Evolutionary conservation across 2,888 invertebrate genomes (phyloP), one percentile per base, ranked within the genome.

Genomic region (Tenthredo notha): DNA sequence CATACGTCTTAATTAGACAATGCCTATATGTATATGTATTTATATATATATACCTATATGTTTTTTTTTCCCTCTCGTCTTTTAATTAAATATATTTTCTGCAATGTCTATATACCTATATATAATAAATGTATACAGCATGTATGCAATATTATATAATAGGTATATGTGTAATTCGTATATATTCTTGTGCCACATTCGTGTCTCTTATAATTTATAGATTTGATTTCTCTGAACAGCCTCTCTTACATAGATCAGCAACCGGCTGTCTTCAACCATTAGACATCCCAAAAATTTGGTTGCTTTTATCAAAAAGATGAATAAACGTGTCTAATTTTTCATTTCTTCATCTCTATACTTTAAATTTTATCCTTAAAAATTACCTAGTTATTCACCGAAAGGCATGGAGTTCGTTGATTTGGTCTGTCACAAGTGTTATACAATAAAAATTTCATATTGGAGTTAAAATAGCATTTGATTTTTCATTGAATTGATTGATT

Each of bases 81-180:
- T 67, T 33, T 33, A 67, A 67, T 67, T 67, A 67, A 33, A 67
- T 67, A 67, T 33, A 67, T 54, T 54, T 54, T 54, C 54, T 54
- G 54, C 54, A 54, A n/a, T 54, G 54, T 54, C 10, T 10, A 25
- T 61, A 61, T 61, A 61, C 61, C 25, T 61, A 25, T 67, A 67
- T 33, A 67, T 67, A 67, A 67, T 67, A 33, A 33, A 67, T 61
- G 10, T 43, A 75, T 75, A 47, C 37, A 18, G 33, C 40, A 40
- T 6, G 21, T 75, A 75, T 47, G 10, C 25, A 25, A 75, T 47
- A 47, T 37, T 72, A 72, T n/a, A n/a, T n/a, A 21, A 29, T 40
- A n/a, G 33, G 70, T 37, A 91, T 89, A 89, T 91, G 89, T 88
- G 89, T 91, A 91, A 90, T 91, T 90, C 90, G 91, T 90, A 90